Conservation (phyloP, 2,888 invertebrate genomes). For the Tiliacea citrago region DNA sequence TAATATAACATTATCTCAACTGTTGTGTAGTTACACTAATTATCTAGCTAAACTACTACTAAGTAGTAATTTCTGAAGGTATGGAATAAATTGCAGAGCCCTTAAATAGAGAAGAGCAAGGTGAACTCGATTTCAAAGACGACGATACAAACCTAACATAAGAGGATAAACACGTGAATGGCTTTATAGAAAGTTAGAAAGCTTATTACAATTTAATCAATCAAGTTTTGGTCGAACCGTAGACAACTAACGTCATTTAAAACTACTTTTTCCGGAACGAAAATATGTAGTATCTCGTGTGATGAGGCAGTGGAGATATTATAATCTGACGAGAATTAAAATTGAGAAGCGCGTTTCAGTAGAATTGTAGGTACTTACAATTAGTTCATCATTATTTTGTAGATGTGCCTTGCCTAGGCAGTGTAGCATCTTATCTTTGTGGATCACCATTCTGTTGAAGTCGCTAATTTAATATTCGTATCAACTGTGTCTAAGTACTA, state of each 20-base stretch:
- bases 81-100: background rate
- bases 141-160: background rate
- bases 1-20: slow-evolving; percentile 24
- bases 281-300: background rate
- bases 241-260: background rate
- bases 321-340: background rate
- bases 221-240: slow-evolving; percentile 3
- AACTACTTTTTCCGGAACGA: slow-evolving; percentile 8
- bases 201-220: slow-evolving; percentile 1
- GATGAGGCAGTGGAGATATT: background rate
- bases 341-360: background rate
- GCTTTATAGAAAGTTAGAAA: slow-evolving; percentile 36
- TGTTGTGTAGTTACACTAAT: slow-evolving; percentile 16
- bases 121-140: background rate
- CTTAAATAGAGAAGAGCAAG: slow-evolving; percentile 3
- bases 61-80: background rate
- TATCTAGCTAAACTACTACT: background rate
- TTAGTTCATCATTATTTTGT: background rate
- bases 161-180: background rate
- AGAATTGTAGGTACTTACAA: background rate
- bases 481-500: background rate
- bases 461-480: background rate
- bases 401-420: background rate
- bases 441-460: background rate
- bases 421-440: background rate